These are phyloP conservation scores for Bujurquina vittata DNA, from an alignment of 2,113 vertebrate species.

Conservation along the genomic window DNA sequence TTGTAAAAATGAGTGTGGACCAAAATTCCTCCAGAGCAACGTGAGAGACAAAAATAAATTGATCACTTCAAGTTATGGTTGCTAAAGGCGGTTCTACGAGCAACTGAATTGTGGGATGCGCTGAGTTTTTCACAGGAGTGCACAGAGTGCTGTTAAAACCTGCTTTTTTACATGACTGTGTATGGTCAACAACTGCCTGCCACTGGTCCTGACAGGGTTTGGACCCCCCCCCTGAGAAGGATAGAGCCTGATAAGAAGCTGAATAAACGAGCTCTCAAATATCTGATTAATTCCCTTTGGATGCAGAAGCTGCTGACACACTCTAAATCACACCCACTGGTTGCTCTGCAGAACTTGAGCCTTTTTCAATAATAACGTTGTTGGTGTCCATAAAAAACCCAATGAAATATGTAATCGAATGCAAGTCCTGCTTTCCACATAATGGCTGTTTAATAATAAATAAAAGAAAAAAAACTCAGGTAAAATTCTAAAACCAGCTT, in stretches of 20 bases:
- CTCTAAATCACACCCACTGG: constrained; percentile 16
- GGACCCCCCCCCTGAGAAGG: not conserved
- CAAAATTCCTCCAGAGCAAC: too few species aligned
- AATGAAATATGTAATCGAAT: constrained; percentile 38
- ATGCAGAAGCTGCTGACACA: constrained; percentile 43
- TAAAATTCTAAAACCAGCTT: not conserved
- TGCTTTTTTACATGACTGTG: too few species aligned
- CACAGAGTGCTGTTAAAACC: too few species aligned
- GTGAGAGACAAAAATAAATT: too few species aligned
- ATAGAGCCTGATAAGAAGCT: constrained; percentile 30
- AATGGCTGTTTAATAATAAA: not conserved
- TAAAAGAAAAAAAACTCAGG: not conserved
- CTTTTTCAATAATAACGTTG: constrained; percentile 41
- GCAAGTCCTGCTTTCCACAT: constrained; percentile 2
- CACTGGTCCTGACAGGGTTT: not conserved
- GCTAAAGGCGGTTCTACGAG: too few species aligned
- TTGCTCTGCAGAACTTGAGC: constrained; percentile 21
- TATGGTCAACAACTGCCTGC: not conserved
- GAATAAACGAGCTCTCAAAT: constrained; percentile 27
- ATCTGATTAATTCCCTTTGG: constrained; percentile 56
- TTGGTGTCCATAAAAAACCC: constrained; percentile 33
- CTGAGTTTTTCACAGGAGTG: too few species aligned
- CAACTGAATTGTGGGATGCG: too few species aligned
- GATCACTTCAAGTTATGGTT: too few species aligned
- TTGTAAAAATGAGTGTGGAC: too few species aligned